phyloP scores from a whole-genome alignment of 1,140 invertebrate genomes.

The Bombus huntii region DNA sequence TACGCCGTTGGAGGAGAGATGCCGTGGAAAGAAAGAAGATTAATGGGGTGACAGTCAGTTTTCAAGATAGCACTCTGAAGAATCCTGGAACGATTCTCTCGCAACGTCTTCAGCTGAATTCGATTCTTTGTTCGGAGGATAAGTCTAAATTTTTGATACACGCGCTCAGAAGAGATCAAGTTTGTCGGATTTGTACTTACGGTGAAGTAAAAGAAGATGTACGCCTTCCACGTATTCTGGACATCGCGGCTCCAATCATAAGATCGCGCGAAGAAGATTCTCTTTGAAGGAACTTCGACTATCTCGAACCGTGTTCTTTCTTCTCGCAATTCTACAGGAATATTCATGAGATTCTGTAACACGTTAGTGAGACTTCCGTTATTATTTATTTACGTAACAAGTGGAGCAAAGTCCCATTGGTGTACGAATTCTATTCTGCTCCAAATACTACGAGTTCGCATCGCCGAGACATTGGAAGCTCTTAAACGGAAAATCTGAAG shows the following conservation, averaged over 20 bases:
- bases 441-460: too few relatives aligned
- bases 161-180: background rate
- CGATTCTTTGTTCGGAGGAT: background rate
- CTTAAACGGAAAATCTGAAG: background rate
- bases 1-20: too few relatives aligned
- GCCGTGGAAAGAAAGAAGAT: too few relatives aligned
- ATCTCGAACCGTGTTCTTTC: background rate
- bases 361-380: background rate
- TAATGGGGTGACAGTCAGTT: too few relatives aligned
- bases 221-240: background rate
- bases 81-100: background rate
- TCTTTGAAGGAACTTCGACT: background rate
- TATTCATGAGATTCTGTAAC: background rate
- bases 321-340: background rate
- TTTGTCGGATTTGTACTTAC: background rate
- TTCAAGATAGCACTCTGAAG: too few relatives aligned
- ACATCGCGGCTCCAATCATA: background rate
- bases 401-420: too few relatives aligned
- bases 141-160: constrained; percentile 15
- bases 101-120: background rate
- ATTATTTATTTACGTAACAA: background rate
- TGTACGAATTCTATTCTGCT: too few relatives aligned
- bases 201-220: background rate
- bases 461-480: background rate
- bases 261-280: background rate